A percentile compares a stretch with the other conserved stretches of the same genome.
Conservation (phyloP, 2,113 vertebrate genomes). For the Tachysurus fulvidraco region DNA sequence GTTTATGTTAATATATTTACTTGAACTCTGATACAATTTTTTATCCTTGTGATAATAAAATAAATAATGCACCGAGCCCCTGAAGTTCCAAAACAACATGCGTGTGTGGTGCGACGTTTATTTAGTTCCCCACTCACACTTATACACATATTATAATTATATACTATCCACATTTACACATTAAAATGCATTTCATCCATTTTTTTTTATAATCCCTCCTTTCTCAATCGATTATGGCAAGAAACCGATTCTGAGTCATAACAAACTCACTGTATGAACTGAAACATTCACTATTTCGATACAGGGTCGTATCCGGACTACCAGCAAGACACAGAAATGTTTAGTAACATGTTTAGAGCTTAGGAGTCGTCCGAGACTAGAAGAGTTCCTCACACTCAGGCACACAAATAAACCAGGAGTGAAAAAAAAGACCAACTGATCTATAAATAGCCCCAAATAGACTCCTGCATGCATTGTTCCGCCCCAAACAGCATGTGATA, state of each 20-base stretch:
- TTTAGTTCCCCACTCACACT: neutral
- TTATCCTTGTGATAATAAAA: neutral
- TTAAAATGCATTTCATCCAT: neutral
- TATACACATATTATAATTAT: neutral
- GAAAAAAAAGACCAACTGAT: conserved; percentile 7
- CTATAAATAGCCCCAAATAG: conserved; percentile 42
- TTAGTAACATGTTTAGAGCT: conserved; percentile 22
- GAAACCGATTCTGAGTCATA: neutral
- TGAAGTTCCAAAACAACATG: neutral
- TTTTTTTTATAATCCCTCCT: no score
- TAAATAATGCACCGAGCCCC: neutral
- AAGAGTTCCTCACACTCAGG: conserved; percentile 22
- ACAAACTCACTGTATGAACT: neutral
- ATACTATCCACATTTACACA: neutral
- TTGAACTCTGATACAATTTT: neutral
- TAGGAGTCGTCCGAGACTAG: neutral
- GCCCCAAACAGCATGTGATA: conserved; percentile 19
- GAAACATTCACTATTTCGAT: neutral
- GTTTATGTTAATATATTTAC: neutral
- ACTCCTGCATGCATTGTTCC: conserved; percentile 18
- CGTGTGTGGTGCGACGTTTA: neutral
- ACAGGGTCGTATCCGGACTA: conserved; percentile 16
- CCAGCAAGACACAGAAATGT: conserved; percentile 15
- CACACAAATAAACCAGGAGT: conserved; percentile 29
- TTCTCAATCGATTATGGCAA: neutral